Evolutionary conservation across 2,888 invertebrate genomes (phyloP), one percentile per base, ranked within the genome.

Genomic region (Dynastes hyllus): DNA sequence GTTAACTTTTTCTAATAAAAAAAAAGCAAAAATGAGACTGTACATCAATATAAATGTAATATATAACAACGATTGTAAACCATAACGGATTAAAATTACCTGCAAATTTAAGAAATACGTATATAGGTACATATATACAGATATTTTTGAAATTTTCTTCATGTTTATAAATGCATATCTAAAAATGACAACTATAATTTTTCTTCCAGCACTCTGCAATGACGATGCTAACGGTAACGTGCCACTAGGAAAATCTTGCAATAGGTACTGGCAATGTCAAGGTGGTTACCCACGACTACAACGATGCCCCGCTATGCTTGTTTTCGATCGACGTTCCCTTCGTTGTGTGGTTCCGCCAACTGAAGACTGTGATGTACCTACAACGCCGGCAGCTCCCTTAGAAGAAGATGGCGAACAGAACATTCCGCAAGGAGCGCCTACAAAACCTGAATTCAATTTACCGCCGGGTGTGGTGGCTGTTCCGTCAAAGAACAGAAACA

Each of bases 211-310:
- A 79, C 93, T 97, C 75, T 97, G 97, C 90, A 96, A 96, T 87
- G 96, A 96, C 66, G 96, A 96, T 85, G 92, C 97, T 76, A 97
- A 97, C 88, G 97, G 97, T 81, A 96, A 97, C 89, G 97, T 97
- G 11, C 95, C 96, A 0, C 91, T 97, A 11, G 96, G 97, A 84
- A 97, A 97, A 89, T 97, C 96, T 75, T 97, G 97, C 92, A 97
- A 97, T 90, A 92, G 97, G 13, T 97, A 97, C 90, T 97, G 97
- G 97, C 96, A 96, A 87, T 97, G 97, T 87, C 96, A 97, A 87
- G 97, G 97, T 4, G 97, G 97, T 0, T 97, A 97, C 89, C 97
- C 97, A 5, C 94, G 97, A 78, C 93, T 97, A 5, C 97, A 97
- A 87, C 91, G 97, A 71, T 97, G 97, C 87, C 96, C 96, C 0